Evolutionary conservation across 1,140 invertebrate genomes (phyloP), one percentile per base, ranked within the genome.

Genomic region (Zaprionus inermis): DNA sequence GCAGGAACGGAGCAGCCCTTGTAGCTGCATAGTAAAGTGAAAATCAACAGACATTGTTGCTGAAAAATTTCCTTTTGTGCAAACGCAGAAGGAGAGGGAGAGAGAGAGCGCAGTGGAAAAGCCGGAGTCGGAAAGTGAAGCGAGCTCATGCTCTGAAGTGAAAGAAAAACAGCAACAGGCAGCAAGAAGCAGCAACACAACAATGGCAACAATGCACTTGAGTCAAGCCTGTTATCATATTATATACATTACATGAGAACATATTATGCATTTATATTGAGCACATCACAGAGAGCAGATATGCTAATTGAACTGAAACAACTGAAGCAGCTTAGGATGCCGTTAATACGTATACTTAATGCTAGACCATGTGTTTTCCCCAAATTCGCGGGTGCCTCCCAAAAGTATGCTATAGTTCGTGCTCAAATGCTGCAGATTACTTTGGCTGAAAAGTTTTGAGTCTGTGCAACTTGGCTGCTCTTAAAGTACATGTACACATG

Each of bases 41-140:
- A 86, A 86, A 86, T 86, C 79, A 86, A 83, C 83, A 88, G 67
- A 86, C 83, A 86, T 79, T 86, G 83, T 88, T 86, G 76, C 68
- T 61, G 59, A 24, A 72, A 72, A 67, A 73, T 56, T 46, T 69
- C 38, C 71, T 38, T 76, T 76, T 65, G 66, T 71, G 59, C 59
- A 51, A 24, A 24, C 22, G 22, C 1, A 28, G 24, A 28, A 5
- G 5, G 24, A 1, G 24, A 28, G 24, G 5, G 4, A 24, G 22
- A 4, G 24, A 28, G 24, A 28, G 24, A 28, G 24, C n/a, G 5
- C 56, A 70, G 38, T 51, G 69, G 24, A 51, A 24, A 51, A 32
- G 22, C 54, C 61, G 60, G 76, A 83, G 79, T 79, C 83, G 83
- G 83, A 86, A 86, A 86, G 79, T 86, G 83, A 83, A 83, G 80